Evolutionary conservation across 2,113 vertebrate genomes (phyloP).

Genomic region (Phocoena phocoena): DNA sequence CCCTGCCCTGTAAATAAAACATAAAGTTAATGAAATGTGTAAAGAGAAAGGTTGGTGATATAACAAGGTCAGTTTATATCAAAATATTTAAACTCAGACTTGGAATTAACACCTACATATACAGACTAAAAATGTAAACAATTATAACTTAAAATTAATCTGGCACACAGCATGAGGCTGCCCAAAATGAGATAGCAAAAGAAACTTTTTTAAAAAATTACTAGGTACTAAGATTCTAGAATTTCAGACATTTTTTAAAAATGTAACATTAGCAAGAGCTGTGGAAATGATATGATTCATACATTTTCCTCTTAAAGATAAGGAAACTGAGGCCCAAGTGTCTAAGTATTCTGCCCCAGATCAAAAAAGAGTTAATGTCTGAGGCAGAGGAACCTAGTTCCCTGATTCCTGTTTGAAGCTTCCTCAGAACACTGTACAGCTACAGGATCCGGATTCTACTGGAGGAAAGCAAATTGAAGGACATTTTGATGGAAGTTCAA

Average conservation of each 20-base stretch:
- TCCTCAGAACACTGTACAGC: not conserved
- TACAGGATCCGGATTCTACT: not conserved
- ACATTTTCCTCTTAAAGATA: not conserved
- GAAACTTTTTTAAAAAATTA: constrained; percentile 23
- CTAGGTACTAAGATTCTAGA: not conserved
- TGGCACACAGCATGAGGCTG: constrained; percentile 52
- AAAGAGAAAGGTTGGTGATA: constrained; percentile 80
- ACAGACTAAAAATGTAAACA: constrained; percentile 56
- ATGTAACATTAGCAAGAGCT: not conserved
- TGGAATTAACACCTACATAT: constrained; percentile 62
- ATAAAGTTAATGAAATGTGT: constrained; percentile 73
- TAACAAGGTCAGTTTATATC: constrained; percentile 71
- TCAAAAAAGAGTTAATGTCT: not conserved
- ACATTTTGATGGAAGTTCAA: not conserved
- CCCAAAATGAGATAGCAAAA: constrained; percentile 66
- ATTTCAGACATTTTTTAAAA: constrained; percentile 11
- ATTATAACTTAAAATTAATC: constrained; percentile 74
- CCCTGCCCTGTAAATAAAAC: constrained; percentile 55
- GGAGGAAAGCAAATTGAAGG: not conserved
- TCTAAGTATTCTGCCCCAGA: accelerated
- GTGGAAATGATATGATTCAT: not conserved
- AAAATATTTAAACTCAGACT: constrained; percentile 80
- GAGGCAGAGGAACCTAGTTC: not conserved
- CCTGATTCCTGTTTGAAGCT: not conserved
- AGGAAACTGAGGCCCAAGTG: not conserved